These are phyloP conservation scores for Sarcophaga carnaria DNA, from an alignment of 2,888 invertebrate genomes.

Conservation along the genomic window DNA sequence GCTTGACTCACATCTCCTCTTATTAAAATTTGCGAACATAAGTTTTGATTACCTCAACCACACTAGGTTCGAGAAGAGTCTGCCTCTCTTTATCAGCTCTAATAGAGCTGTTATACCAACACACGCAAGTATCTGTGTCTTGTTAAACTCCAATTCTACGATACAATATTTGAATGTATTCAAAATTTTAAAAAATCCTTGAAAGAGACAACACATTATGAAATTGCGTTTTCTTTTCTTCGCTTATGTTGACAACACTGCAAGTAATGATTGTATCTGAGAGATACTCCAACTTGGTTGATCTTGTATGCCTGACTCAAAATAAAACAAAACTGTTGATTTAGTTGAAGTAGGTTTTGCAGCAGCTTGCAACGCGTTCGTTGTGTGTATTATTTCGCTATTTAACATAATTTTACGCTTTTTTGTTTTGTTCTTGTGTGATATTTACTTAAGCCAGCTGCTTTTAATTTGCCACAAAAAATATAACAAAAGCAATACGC, in stretches of 20 bases:
- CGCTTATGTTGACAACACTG: constrained; percentile 8
- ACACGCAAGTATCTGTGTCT: too few species aligned
- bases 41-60: too few species aligned
- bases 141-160: too few species aligned
- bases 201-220: too few species aligned
- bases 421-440: background rate
- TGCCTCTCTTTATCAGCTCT: too few species aligned
- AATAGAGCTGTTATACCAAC: too few species aligned
- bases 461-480: background rate
- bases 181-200: too few species aligned
- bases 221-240: background rate
- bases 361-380: too few species aligned
- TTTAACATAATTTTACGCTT: background rate
- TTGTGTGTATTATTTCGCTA: background rate
- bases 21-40: too few species aligned
- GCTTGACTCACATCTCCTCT: too few species aligned
- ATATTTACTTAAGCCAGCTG: background rate
- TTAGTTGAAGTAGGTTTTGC: background rate
- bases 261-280: background rate
- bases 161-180: too few species aligned
- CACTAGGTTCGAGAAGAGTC: too few species aligned
- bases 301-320: background rate
- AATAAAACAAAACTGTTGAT: background rate
- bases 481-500: constrained; percentile 17
- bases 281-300: background rate